phyloP scores from a whole-genome alignment of 1,140 invertebrate species.

The Triops longicaudatus region DNA sequence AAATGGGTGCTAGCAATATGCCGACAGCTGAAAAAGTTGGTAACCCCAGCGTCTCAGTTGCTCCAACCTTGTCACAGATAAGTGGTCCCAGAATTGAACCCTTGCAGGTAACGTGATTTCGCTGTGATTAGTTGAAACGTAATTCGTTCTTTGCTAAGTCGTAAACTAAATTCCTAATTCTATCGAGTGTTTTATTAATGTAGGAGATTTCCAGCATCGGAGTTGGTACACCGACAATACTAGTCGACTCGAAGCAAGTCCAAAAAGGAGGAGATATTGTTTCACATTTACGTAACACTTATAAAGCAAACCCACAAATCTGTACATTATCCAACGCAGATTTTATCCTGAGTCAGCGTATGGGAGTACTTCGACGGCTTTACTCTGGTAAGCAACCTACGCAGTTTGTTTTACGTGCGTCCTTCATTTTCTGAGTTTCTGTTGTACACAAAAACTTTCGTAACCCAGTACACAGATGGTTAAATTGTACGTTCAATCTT shows the following conservation, averaged over 20 bases:
- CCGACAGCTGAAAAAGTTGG: neutral
- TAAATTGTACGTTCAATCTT: too few relatives aligned
- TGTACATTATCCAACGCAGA: constrained; percentile 20
- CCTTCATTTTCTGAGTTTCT: neutral
- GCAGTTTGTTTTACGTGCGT: neutral
- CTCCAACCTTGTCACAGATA: neutral
- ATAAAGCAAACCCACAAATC: neutral
- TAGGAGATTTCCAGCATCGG: neutral
- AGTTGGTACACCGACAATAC: neutral
- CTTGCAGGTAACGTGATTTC: neutral
- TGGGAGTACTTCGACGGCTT: constrained; percentile 23
- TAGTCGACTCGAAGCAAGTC: constrained; percentile 19
- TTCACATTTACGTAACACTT: constrained; percentile 11
- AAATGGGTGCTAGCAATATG: neutral
- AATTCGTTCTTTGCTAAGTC: too few relatives aligned
- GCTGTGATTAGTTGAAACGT: too few relatives aligned
- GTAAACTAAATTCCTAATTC: too few relatives aligned
- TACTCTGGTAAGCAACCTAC: constrained; percentile 19
- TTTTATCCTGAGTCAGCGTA: constrained; percentile 19
- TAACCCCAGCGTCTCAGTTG: neutral
- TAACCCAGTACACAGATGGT: neutral
- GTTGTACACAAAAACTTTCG: neutral
- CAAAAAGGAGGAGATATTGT: neutral
- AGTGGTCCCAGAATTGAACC: neutral
- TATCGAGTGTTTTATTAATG: too few relatives aligned